Conservation (phyloP, 2,797 vertebrate species). For the Leucoraja ocellata region DNA sequence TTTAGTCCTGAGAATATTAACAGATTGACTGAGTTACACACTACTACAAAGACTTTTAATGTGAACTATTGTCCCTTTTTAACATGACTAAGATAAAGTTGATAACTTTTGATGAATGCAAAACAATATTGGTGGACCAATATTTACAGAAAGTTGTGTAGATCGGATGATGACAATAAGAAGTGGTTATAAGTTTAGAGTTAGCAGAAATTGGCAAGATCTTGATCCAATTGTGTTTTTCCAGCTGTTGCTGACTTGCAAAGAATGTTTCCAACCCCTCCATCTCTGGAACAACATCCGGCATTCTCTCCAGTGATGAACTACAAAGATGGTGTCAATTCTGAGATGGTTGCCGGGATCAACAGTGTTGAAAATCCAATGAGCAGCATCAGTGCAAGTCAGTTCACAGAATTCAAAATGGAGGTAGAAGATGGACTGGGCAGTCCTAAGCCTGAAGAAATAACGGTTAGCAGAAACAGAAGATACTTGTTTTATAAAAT, state of each 20-base stretch:
- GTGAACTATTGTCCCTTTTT: background rate
- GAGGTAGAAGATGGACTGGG: constrained; percentile 81
- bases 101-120: background rate
- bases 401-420: constrained; percentile 77
- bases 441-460: constrained; percentile 84
- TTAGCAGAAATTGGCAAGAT: background rate
- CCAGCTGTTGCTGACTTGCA: constrained; percentile 96
- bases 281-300: constrained; percentile 89
- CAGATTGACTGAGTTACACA: background rate
- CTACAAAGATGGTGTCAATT: constrained; percentile 84
- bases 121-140: background rate
- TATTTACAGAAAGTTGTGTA: background rate
- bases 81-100: background rate
- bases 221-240: constrained; percentile 33
- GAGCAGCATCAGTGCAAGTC: constrained; percentile 61
- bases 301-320: constrained; percentile 91
- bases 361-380: constrained; percentile 73
- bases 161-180: background rate
- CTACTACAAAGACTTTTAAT: background rate
- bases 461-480: constrained; percentile 65
- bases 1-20: background rate
- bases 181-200: background rate
- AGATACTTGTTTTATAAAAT: background rate
- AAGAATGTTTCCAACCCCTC: constrained; percentile 95
- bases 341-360: constrained; percentile 75